Evolutionary conservation across 2,797 vertebrate species (phyloP), one percentile per base, ranked within the genome.

Genomic region (Salmo trutta): DNA sequence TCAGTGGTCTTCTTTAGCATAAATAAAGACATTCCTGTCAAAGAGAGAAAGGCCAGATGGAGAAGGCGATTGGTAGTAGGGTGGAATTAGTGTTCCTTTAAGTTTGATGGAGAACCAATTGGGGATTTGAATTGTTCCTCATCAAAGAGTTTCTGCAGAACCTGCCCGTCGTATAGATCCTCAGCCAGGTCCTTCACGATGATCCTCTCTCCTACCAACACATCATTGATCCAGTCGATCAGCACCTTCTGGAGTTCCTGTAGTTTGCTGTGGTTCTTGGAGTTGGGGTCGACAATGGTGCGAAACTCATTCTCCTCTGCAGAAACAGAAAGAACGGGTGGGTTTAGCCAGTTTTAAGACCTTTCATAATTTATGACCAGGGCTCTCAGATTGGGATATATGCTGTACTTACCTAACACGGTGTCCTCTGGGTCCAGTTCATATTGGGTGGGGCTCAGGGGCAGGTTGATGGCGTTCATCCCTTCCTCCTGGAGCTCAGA

Each of bases 151-250:
- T 99, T 99, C 94, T 99, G 98, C 77, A 99, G 86, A 73, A 99
- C 98, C 93, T 99, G 98, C 83, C 98, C 98, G 36, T 99, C 98
- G 6, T 99, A 99, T 74, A 99, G 89, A 83, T 99, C 98, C 88
- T 99, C 98, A 79, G 97, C 96, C 88, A 99, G 93, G 87, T 99
- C 97, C 93, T 99, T 99, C 77, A 99, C 98, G 74, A 99, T 99
- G 90, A 99, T 99, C 88, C 98, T 94, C 90, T 99, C 98, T 54
- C 97, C 97, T 3, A 99, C 98, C 89, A 99, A 91, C 75, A 97
- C 97, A 21, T 99, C 98, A 64, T 99, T 99, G 86, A 99, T 99
- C 98, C 98, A 99, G 93, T 99, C 98, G 65, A 99, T 98, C 90
- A 99, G 90, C 79, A 99, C 97, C 98, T 99, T 14, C 54, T n/a